Base-by-base conservation (phyloP, 2,888 invertebrate species). In the Mesopsocus fuscifrons region DNA sequence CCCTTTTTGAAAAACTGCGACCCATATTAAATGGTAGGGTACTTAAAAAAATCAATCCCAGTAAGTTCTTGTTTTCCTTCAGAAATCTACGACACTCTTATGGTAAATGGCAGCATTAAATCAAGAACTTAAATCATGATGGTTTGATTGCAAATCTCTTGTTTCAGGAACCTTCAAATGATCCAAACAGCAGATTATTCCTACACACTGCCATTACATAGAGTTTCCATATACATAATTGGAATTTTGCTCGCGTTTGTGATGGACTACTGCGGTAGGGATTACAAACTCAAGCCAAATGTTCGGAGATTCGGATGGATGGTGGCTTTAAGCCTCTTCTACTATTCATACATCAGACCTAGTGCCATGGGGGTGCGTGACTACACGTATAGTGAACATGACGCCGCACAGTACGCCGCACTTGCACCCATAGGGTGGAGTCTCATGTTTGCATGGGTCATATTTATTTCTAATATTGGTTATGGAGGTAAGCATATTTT, bases 401-500 rank as follows among this genome's bases (percentile, higher is more conserved):
- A 77, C 56, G 75, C 75, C 1, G 77, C 76, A 3, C 65, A 67
- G 52, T 78, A 77, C 52, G 75, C 77, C 11, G 76, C 77, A 2
- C 72, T 77, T 50, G 71, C 74, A 3, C 77, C 77, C 1, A 72
- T 77, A 44, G 68, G 71, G 13, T 78, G 77, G 77, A 75, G 75
- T 50, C 58, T 66, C 13, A 62, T 72, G 46, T 74, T 76, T 51
- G 68, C 65, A n/a, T 78, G 78, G 78, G 59, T 74, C 16, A 71
- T 75, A 22, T 69, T 74, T 52, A 66, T 69, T 23, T 66, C 71
- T 3, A 72, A 77, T 48, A 66, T 70, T 45, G 73, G 72, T 48
- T 68, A 75, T 53, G 62, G 59, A 57, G 67, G 71, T 71, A 56
- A 55, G 53, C 44, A 18, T 15, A 49, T 18, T 38, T 22, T 30